Evolutionary conservation across 2,797 vertebrate species (phyloP).

Genomic region (Kryptopterus vitreolus): DNA sequence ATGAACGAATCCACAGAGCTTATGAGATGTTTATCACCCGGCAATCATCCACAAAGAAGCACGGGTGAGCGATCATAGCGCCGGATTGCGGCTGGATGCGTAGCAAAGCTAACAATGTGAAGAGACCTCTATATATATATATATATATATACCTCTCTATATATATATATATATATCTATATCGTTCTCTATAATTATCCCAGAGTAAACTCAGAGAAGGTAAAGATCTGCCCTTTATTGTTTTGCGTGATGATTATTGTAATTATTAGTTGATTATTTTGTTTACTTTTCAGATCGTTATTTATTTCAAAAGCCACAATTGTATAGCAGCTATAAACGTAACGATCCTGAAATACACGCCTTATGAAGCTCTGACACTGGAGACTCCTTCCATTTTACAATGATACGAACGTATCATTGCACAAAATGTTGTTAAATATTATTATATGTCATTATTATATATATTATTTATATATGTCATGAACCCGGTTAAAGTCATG

Average conservation of each 20-base stretch:
- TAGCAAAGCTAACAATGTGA: not conserved
- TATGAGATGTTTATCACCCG: not conserved
- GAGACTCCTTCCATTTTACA: not conserved
- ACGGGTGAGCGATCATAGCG: not conserved
- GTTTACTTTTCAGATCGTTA: too few species aligned
- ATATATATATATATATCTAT: too few species aligned
- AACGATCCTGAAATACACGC: not conserved
- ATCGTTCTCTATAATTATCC: not conserved
- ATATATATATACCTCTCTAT: too few species aligned
- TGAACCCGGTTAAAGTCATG: too few species aligned
- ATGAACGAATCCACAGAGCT: not conserved
- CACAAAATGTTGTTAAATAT: not conserved
- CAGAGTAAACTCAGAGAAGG: not conserved
- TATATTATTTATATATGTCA: too few species aligned
- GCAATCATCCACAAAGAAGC: not conserved
- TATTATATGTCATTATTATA: not conserved
- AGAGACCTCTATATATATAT: too few species aligned
- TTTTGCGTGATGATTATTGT: too few species aligned
- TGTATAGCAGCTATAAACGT: slow-evolving; percentile 34
- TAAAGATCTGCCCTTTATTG: not conserved
- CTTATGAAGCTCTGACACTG: not conserved
- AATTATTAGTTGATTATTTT: too few species aligned
- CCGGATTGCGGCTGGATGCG: too few species aligned
- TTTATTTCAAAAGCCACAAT: too few species aligned
- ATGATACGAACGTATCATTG: too few species aligned